Conservation (phyloP, 2,888 invertebrate species). For the Theodoxus fluviatilis region DNA sequence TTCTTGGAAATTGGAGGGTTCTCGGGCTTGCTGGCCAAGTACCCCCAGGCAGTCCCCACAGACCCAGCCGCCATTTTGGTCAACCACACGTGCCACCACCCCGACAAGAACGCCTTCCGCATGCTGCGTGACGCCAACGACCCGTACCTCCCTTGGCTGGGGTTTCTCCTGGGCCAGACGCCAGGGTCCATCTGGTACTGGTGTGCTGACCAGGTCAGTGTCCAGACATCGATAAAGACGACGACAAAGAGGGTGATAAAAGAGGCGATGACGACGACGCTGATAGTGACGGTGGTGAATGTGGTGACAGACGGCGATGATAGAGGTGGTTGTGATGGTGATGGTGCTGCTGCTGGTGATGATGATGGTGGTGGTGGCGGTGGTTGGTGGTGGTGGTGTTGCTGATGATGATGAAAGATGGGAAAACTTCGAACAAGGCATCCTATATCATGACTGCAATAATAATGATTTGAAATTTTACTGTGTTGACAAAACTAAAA, state of each 20-base stretch:
- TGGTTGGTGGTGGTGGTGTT: too few relatives aligned
- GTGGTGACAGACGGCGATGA: neutral
- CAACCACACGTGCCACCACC: slow-evolving; percentile 59
- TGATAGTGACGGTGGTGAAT: neutral
- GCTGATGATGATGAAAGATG: too few relatives aligned
- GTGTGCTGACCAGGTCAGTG: slow-evolving; percentile 66
- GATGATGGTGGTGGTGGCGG: too few relatives aligned
- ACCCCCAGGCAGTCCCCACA: slow-evolving; percentile 64
- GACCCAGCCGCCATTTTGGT: slow-evolving; percentile 39
- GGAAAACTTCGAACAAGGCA: too few relatives aligned
- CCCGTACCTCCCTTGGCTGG: slow-evolving; percentile 69
- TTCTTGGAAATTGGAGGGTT: slow-evolving; percentile 66
- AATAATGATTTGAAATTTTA: too few relatives aligned
- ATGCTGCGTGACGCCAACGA: slow-evolving; percentile 65
- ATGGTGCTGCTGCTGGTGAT: too few relatives aligned
- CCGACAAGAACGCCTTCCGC: slow-evolving; percentile 64
- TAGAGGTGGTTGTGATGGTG: neutral
- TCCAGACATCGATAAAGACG: neutral
- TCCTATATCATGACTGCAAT: too few relatives aligned
- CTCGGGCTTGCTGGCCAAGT: slow-evolving; percentile 61
- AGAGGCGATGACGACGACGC: too few relatives aligned
- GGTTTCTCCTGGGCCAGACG: slow-evolving; percentile 68
- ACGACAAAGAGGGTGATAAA: too few relatives aligned
- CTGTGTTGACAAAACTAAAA: too few relatives aligned
- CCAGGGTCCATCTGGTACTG: slow-evolving; percentile 69